Evolutionary conservation across 37 sponge, comb jelly and placozoan species (phyloP).

Genomic region (Geodia barretti): DNA sequence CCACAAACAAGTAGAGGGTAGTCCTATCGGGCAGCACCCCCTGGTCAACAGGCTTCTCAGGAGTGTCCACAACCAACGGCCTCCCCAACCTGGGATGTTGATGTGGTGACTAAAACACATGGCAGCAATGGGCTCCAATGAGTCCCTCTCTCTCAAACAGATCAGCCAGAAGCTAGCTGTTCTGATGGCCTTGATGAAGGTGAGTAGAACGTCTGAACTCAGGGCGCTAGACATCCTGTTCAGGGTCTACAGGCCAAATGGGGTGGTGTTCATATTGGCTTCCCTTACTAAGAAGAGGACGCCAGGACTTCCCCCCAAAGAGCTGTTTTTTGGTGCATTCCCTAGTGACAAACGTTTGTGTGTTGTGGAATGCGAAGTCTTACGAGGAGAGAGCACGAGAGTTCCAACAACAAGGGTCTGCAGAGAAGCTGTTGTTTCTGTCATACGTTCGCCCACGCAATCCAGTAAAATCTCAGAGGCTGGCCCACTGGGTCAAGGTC

Average conservation of each 20-base stretch:
- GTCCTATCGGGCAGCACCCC: conserved; percentile 22
- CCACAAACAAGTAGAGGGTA: conserved; percentile 11
- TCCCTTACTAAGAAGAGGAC: neutral
- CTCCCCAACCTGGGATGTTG: conserved; percentile 30
- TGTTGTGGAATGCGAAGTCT: neutral
- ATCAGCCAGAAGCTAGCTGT: conserved; percentile 11
- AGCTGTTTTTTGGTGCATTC: neutral
- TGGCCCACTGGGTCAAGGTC: no score
- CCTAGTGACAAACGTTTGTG: neutral
- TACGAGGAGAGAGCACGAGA: no score
- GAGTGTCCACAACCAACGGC: neutral
- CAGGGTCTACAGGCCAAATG: neutral
- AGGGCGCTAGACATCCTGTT: neutral
- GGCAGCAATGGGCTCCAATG: neutral
- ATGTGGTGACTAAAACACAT: conserved; percentile 17
- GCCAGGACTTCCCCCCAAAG: neutral
- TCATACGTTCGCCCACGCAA: no score
- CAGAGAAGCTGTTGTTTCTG: no score
- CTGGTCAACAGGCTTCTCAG: neutral
- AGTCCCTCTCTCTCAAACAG: neutral
- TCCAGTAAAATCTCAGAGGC: no score
- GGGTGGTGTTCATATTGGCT: neutral
- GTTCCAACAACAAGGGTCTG: no score
- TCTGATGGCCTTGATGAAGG: conserved; percentile 3
- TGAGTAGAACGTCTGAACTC: conserved; percentile 12